phyloP scores from a whole-genome alignment of 1,140 invertebrate species.

The Drosophila sturtevanti region DNA sequence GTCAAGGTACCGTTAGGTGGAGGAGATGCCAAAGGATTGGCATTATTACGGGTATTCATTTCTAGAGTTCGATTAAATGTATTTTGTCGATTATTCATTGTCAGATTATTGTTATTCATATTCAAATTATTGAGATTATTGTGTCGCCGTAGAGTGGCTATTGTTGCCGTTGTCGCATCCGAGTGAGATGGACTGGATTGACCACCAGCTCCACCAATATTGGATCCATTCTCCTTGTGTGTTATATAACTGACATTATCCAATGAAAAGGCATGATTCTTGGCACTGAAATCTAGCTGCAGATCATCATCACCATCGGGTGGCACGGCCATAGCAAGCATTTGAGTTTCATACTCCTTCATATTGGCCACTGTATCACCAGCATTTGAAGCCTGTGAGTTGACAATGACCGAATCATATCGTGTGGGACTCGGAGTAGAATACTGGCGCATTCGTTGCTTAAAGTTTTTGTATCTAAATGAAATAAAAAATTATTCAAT shows the following conservation, averaged over 20 bases:
- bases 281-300: conserved; percentile 92
- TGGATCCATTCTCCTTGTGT: conserved; percentile 87
- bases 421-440: conserved; percentile 86
- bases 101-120: conserved; percentile 83
- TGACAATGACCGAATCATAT: conserved; percentile 92
- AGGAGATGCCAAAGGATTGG: conserved; percentile 72
- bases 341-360: conserved; percentile 94
- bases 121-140: conserved; percentile 82
- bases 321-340: conserved; percentile 94
- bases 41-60: conserved; percentile 81
- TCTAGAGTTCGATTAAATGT: conserved; percentile 81
- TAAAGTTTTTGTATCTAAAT: conserved; percentile 90
- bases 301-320: conserved; percentile 91
- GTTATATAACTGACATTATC: conserved; percentile 93
- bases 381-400: conserved; percentile 83
- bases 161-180: conserved; percentile 89
- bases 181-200: conserved; percentile 91
- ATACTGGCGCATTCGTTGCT: conserved; percentile 89
- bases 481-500: background rate
- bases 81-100: conserved; percentile 82
- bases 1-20: conserved; percentile 73
- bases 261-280: conserved; percentile 93
- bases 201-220: conserved; percentile 76
- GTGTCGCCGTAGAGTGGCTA: conserved; percentile 86
- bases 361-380: conserved; percentile 83